Evolutionary conservation across 2,888 invertebrate genomes (phyloP).

Genomic region (Agrochola circellaris): DNA sequence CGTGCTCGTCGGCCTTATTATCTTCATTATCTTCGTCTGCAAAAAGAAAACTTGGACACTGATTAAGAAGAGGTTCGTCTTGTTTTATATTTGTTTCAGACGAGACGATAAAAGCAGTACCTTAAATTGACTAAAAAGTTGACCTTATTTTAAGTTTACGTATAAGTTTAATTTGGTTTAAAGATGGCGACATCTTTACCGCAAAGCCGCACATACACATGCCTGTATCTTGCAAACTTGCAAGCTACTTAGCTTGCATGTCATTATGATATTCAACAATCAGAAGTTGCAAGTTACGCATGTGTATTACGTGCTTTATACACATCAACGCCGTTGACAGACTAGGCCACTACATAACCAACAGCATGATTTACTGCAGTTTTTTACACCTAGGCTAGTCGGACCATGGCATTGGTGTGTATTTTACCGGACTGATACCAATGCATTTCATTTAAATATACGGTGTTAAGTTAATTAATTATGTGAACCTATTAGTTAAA

Average conservation of each 20-base stretch:
- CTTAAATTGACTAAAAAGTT: conserved; percentile 10
- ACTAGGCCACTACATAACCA: not conserved
- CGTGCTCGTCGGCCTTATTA: conserved; percentile 92
- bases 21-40: conserved; percentile 94
- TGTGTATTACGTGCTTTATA: not conserved
- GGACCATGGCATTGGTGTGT: not conserved
- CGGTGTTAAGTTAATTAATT: not conserved
- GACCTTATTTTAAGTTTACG: conserved; percentile 2
- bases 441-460: conserved; percentile 3
- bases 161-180: no score
- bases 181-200: no score
- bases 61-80: conserved; percentile 90
- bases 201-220: conserved; percentile 1
- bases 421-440: not conserved
- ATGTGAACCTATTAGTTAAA: not conserved
- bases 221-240: not conserved
- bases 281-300: not conserved
- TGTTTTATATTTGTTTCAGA: conserved; percentile 36
- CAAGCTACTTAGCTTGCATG: not conserved
- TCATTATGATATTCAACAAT: not conserved
- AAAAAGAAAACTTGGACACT: conserved; percentile 92
- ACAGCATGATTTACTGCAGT: not conserved
- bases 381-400: not conserved
- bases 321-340: not conserved
- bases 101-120: not conserved